A percentile compares a stretch with the other conserved stretches of the same genome.
phyloP scores from a whole-genome alignment of 2,888 invertebrate species.

The Cenopis cana region DNA sequence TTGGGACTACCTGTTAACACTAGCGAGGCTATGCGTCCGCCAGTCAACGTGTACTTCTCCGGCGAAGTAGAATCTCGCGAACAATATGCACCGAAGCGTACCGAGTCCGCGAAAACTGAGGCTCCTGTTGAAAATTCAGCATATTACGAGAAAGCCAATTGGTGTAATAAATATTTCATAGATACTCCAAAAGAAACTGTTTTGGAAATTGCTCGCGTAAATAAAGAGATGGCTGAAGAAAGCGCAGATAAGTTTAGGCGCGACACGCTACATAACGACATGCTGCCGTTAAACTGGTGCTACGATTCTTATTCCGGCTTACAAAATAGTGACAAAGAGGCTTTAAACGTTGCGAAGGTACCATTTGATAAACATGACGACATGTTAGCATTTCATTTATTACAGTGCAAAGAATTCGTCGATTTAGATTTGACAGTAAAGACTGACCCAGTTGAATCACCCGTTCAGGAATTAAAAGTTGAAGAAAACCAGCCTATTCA shows the following conservation, averaged over 20 bases:
- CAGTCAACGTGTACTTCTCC: background rate
- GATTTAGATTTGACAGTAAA: background rate
- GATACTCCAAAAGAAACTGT: background rate
- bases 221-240: background rate
- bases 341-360: background rate
- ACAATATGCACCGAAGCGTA: background rate
- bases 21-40: background rate
- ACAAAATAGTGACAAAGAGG: background rate
- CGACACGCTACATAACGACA: background rate
- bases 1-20: background rate
- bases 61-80: background rate
- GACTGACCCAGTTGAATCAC: background rate
- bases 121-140: background rate
- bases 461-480: background rate
- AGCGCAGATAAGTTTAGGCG: background rate
- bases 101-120: background rate
- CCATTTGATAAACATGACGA: conserved; percentile 1
- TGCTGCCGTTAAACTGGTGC: background rate
- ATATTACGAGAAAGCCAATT: background rate
- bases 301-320: background rate
- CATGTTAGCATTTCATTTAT: conserved; percentile 12
- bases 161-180: conserved; percentile 11
- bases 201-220: background rate
- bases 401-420: background rate
- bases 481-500: background rate